phyloP scores from a whole-genome alignment of 2,797 vertebrate species.

The Hydrocynus forskahlii region DNA sequence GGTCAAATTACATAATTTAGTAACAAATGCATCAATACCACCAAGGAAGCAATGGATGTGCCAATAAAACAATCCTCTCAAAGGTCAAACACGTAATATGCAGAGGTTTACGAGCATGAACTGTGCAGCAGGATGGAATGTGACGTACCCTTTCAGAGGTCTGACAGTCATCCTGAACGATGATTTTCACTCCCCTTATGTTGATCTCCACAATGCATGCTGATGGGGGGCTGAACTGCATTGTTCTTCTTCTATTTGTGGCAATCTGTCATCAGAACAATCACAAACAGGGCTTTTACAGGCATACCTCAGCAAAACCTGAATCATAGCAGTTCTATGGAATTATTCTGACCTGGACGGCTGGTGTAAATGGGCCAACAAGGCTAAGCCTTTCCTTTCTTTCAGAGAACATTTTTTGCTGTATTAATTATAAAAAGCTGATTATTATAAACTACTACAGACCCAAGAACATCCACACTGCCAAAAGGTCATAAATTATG shows the following conservation, averaged over 20 bases:
- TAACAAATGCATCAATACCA: neutral
- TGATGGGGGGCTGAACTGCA: constrained; percentile 85
- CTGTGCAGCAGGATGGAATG: neutral
- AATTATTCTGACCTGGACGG: too few species aligned
- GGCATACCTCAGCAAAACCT: too few species aligned
- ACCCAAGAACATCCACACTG: too few species aligned
- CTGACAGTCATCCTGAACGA: constrained; percentile 81
- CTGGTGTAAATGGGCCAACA: too few species aligned
- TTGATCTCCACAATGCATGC: constrained; percentile 91
- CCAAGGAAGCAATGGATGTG: neutral
- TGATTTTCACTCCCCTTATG: constrained; percentile 90
- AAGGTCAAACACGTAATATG: neutral
- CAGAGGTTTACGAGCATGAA: neutral
- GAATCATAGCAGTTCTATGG: too few species aligned
- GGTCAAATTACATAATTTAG: neutral
- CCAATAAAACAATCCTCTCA: neutral
- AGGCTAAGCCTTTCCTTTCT: too few species aligned
- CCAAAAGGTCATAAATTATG: too few species aligned
- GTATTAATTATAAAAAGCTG: too few species aligned
- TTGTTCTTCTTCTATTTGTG: constrained; percentile 85
- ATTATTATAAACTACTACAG: too few species aligned
- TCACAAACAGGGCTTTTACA: neutral
- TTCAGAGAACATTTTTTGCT: too few species aligned
- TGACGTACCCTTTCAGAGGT: constrained; percentile 80
- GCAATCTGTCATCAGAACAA: constrained; percentile 82